Evolutionary conservation across 2,888 invertebrate species (phyloP).

Genomic region (Encarsia formosa): DNA sequence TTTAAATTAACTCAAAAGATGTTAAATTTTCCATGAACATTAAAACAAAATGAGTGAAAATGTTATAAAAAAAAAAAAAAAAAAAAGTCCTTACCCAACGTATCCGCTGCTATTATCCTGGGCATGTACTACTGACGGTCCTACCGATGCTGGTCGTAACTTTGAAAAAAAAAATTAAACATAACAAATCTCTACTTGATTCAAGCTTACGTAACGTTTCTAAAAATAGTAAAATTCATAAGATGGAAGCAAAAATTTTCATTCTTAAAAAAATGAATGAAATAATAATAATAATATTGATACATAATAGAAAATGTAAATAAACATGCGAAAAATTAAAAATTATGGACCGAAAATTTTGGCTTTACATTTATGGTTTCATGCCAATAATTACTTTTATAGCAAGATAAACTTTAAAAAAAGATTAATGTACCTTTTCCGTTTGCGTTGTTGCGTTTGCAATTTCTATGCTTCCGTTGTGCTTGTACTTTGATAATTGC

Average conservation of each 20-base stretch:
- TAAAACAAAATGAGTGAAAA: conserved; percentile 2
- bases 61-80: not conserved
- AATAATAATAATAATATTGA: conserved; percentile 29
- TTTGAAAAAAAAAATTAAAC: conserved; percentile 33
- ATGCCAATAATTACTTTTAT: too few species aligned
- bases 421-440: too few species aligned
- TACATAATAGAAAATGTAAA: not conserved
- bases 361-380: too few species aligned
- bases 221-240: conserved; percentile 9
- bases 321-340: too few species aligned
- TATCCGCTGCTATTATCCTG: conserved; percentile 55
- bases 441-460: conserved; percentile 84
- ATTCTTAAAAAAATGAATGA: not conserved
- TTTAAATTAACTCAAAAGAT: not conserved
- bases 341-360: too few species aligned
- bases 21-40: not conserved
- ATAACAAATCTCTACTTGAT: conserved; percentile 11
- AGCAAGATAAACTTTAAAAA: too few species aligned
- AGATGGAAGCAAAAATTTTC: not conserved
- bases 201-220: conserved; percentile 6
- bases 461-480: conserved; percentile 56
- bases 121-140: conserved; percentile 56
- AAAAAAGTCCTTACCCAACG: conserved; percentile 54
- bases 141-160: conserved; percentile 59
- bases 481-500: conserved; percentile 43